Evolutionary conservation across 2,888 invertebrate species (phyloP), one percentile per base, ranked within the genome.

Genomic region (Apamea anceps): DNA sequence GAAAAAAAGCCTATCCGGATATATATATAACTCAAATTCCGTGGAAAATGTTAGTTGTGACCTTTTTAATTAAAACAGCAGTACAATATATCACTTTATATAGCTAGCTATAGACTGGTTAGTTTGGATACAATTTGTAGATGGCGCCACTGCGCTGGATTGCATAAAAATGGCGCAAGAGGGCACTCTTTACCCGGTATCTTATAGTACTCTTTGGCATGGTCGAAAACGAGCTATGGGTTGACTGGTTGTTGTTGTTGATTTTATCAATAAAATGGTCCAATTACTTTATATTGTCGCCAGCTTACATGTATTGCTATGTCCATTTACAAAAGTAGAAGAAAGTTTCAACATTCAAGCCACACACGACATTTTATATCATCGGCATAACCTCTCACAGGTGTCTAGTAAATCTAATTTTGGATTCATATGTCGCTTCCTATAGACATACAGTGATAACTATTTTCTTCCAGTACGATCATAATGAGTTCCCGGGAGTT

Each of bases 281-380:
- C 97, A 98, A 92, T 96, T 98, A 94, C 95, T 98, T 91, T 97
- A 98, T 93, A 95, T 98, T 88, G 97, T 98, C 90, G 98, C 98
- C 82, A 97, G 98, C 89, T 97, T 98, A 90, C 99, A 99, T 95
- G 96, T 99, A 80, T 94, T 99, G 85, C 97, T 98, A 90, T 99
- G 99, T 93, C 99, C 99, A 75, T 99, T 98, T 94, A 99, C 99
- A 8, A 99, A 99, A 98, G 99, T 99, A 74, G 99, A 99, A 96
- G 99, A 99, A 97, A 99, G 99, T 96, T 99, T 99, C 95, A 99
- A 99, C 97, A 97, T 99, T 80, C 99, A 99, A 97, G 99, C 99
- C 42, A 98, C 98, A 95, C 99, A 99, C 96, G 99, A 99, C 96
- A 97, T 99, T 92, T 97, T 99, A 72, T 99, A 99, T 96, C 98